These are phyloP conservation scores for Elgaria multicarinata DNA, from an alignment of 2,113 vertebrate genomes.

Conservation along the genomic window DNA sequence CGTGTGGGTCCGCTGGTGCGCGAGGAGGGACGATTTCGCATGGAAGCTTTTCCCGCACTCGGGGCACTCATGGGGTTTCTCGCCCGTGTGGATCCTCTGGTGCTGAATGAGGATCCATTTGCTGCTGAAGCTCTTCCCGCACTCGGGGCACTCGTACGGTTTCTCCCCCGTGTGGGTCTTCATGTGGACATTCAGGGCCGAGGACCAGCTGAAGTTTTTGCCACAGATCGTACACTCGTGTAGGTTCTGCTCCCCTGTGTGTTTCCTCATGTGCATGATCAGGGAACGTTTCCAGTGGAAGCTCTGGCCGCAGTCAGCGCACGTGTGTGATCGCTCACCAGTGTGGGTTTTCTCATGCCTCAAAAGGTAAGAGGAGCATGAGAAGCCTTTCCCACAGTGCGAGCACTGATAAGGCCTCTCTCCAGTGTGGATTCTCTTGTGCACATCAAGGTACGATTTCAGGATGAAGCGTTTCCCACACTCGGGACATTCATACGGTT, in stretches of 20 bases:
- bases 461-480: slow-evolving; percentile 40
- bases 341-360: slow-evolving; percentile 41
- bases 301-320: slow-evolving; percentile 39
- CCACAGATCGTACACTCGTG: slow-evolving; percentile 66
- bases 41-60: slow-evolving; percentile 70
- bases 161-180: slow-evolving; percentile 69
- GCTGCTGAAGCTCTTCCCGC: slow-evolving; percentile 39
- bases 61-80: slow-evolving; percentile 67
- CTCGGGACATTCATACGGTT: slow-evolving; percentile 7
- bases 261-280: slow-evolving; percentile 49
- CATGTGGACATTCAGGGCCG: slow-evolving; percentile 69
- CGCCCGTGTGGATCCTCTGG: slow-evolving; percentile 70
- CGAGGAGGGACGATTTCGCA: slow-evolving; percentile 39
- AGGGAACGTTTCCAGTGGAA: slow-evolving; percentile 50
- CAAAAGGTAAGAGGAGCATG: slow-evolving; percentile 56
- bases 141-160: slow-evolving; percentile 64
- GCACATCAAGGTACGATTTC: slow-evolving; percentile 39
- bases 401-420: slow-evolving; percentile 70
- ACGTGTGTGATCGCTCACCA: slow-evolving; percentile 28
- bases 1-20: slow-evolving; percentile 49
- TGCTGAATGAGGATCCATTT: slow-evolving; percentile 70
- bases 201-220: slow-evolving; percentile 70
- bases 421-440: slow-evolving; percentile 38
- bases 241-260: slow-evolving; percentile 59
- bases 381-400: slow-evolving; percentile 69